phyloP scores from a whole-genome alignment of 1,140 invertebrate genomes.

The Drosophila miranda region DNA sequence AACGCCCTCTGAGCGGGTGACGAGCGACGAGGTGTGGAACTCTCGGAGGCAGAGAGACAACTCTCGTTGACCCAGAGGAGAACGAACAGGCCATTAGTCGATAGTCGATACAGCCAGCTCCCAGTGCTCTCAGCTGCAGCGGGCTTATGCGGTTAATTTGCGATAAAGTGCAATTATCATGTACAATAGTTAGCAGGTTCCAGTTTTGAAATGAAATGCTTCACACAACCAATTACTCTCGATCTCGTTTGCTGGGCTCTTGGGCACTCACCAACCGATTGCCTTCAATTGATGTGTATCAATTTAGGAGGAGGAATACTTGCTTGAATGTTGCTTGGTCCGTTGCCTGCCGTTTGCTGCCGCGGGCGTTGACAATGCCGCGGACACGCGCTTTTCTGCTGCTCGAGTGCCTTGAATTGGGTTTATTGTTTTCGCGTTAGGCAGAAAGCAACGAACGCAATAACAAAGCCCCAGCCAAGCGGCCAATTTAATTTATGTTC shows the following conservation, averaged over 20 bases:
- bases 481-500: conserved; percentile 73
- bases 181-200: no score
- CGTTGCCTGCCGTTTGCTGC: no score
- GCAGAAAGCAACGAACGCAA: conserved; percentile 13
- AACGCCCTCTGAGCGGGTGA: conserved; percentile 13
- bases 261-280: conserved; percentile 2
- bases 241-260: no score
- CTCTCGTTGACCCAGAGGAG: neutral
- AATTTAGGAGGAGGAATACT: conserved; percentile 2
- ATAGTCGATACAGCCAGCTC: no score
- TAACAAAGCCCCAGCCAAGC: conserved; percentile 34
- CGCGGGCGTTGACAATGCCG: neutral
- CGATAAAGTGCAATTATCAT: no score
- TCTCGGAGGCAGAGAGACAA: neutral
- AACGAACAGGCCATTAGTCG: no score
- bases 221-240: no score
- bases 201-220: no score
- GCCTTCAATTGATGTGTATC: conserved; percentile 27
- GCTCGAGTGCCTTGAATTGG: conserved; percentile 24
- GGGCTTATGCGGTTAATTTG: no score
- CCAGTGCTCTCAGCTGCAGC: no score
- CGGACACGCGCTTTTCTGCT: conserved; percentile 17
- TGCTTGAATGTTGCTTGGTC: neutral
- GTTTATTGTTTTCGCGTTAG: conserved; percentile 36
- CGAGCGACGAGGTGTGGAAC: conserved; percentile 6